A percentile compares a stretch with the other conserved stretches of the same genome.
Evolutionary conservation across 1,140 invertebrate species (phyloP).

Genomic region (Bombus balteatus): DNA sequence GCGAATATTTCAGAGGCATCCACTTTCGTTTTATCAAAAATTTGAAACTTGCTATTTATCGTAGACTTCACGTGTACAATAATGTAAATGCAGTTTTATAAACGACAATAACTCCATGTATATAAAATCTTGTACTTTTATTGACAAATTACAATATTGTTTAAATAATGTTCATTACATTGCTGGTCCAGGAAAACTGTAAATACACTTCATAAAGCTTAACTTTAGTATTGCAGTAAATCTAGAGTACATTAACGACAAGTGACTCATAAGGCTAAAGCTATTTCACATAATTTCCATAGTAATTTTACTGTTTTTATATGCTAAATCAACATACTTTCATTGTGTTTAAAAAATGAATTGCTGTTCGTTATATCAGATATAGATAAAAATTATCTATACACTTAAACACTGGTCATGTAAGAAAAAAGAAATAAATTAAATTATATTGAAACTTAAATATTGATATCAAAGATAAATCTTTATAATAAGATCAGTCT

Average conservation of each 20-base stretch:
- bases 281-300: neutral
- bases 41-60: neutral
- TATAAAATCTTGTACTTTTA: constrained; percentile 40
- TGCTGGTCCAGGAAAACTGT: constrained; percentile 33
- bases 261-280: constrained; percentile 1
- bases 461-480: constrained; percentile 25
- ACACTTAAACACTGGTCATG: constrained; percentile 13
- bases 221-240: constrained; percentile 6
- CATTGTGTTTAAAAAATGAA: constrained; percentile 15
- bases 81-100: neutral
- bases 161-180: constrained; percentile 7
- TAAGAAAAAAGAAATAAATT: constrained; percentile 30
- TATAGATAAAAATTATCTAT: neutral
- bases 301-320: neutral
- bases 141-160: constrained; percentile 2
- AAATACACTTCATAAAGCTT: constrained; percentile 39
- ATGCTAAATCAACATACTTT: constrained; percentile 32
- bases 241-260: constrained; percentile 20
- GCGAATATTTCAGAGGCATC: neutral
- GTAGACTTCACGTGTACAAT: neutral
- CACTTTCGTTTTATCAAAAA: constrained; percentile 25
- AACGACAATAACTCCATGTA: neutral
- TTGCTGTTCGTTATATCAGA: neutral
- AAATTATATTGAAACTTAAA: constrained; percentile 25
- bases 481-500: constrained; percentile 43